These are phyloP conservation scores for Synergus itoensis DNA, from an alignment of 2,888 invertebrate species.

Conservation along the genomic window DNA sequence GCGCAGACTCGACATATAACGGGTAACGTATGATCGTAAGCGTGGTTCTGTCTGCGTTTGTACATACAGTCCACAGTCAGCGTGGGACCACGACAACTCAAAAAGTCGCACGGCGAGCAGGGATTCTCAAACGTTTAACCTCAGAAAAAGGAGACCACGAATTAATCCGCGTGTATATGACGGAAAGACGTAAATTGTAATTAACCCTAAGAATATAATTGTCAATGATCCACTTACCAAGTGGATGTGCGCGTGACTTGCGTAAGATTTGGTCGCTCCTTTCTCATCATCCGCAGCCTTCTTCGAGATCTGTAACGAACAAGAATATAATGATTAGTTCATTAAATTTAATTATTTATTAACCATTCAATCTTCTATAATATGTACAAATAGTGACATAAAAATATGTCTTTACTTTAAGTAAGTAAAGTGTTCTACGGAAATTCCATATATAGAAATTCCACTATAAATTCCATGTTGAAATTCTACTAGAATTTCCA, in stretches of 20 bases:
- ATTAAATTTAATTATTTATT: no score
- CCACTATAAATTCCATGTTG: no score
- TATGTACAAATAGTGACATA: no score
- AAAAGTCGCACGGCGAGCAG: conserved; percentile 77
- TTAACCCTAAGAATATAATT: conserved; percentile 8
- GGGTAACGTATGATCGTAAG: conserved; percentile 54
- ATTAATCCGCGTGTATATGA: conserved; percentile 4
- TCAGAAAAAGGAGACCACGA: conserved; percentile 25
- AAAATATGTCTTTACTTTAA: no score
- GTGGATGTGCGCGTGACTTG: neutral
- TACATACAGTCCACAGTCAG: conserved; percentile 67
- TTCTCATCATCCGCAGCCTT: neutral
- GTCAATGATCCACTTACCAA: conserved; percentile 15
- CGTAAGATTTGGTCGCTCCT: neutral
- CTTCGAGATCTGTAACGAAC: neutral
- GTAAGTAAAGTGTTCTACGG: no score
- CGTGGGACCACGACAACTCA: conserved; percentile 76
- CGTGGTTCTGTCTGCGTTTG: conserved; percentile 44
- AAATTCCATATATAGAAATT: no score
- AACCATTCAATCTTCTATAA: neutral
- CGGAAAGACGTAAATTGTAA: conserved; percentile 15
- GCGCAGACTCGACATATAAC: conserved; percentile 56
- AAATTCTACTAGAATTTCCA: no score
- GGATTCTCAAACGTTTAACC: conserved; percentile 68
- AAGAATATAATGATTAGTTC: neutral